Evolutionary conservation across 2,888 invertebrate species (phyloP), one percentile per base, ranked within the genome.

Genomic region (Diaphora mendica): DNA sequence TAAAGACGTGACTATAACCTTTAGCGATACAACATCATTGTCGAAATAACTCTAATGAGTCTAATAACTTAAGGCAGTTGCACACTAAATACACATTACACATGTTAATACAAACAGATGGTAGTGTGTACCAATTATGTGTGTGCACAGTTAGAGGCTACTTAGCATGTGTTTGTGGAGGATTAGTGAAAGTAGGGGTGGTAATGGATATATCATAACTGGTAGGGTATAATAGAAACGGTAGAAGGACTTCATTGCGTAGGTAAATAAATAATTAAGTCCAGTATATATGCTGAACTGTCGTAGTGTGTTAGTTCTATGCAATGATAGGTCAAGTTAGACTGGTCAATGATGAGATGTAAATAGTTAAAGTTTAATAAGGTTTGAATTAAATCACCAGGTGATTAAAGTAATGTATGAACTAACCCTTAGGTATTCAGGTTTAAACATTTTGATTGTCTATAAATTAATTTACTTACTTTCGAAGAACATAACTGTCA

Each of bases 111-210:
- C 76, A 84, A 79, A 84, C 82, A 81, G 69, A 73, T 68, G 44
- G 73, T 74, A 64, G 77, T 79, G 77, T 74, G 77, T 81, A 83
- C 80, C 86, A 84, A 87, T 87, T 84, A 85, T 74, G 76, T 59
- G 75, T 74, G 70, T 62, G 77, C 79, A 77, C 69, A 80, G 76
- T 85, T 86, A 86, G 80, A 70, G 70, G 71, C 77, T 78, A 85
- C 81, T 86, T 86, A 82, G 72, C 81, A 67, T 74, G 68, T 77
- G 71, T 72, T 74, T 70, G 66, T 26, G 13, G 42, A 66, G 76
- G 76, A 82, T 82, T 84, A 77, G 72, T 64, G 70, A 23, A 70
- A 72, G 67, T 51, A 69, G 35, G 70, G 71, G 55, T 76, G 72
- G 72, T 76, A 76, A 75, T 75, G 70, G 72, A 75, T 44, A 70